phyloP scores from a whole-genome alignment of 2,113 vertebrate genomes.

The Centropristis striata region DNA sequence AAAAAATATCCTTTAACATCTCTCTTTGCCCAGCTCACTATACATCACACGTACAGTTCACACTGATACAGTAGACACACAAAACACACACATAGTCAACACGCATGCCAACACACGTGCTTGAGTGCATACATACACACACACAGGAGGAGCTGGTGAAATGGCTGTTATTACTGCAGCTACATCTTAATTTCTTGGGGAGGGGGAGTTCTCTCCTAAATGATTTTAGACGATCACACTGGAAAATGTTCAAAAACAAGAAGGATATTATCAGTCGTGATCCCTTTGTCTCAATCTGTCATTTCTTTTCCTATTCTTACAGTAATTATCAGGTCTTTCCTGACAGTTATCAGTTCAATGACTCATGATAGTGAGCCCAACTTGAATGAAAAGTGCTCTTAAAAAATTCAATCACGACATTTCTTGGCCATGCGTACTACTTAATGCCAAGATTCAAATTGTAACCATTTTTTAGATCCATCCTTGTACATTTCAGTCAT shows the following conservation, averaged over 20 bases:
- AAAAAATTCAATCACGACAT: background rate
- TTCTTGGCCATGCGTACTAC: background rate
- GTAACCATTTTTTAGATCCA: conserved; percentile 8
- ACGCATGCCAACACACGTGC: conserved; percentile 35
- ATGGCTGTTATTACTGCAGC: conserved; percentile 24
- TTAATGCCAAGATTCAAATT: background rate
- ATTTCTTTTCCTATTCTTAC: background rate
- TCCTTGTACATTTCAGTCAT: conserved; percentile 1
- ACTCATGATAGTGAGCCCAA: conserved; percentile 8
- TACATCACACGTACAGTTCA: conserved; percentile 71
- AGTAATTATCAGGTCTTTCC: conserved; percentile 12
- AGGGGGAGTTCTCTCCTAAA: background rate
- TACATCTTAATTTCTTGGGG: conserved; percentile 16
- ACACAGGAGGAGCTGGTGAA: conserved; percentile 4
- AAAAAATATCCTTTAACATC: conserved; percentile 82
- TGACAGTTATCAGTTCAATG: background rate
- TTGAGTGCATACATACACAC: background rate
- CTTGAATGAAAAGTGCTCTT: conserved; percentile 13
- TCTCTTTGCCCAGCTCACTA: conserved; percentile 72
- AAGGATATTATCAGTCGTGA: background rate
- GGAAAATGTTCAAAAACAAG: conserved; percentile 9
- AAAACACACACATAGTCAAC: conserved; percentile 21
- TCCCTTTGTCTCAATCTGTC: background rate
- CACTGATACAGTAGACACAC: conserved; percentile 53
- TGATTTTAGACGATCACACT: background rate